Base-by-base conservation (phyloP, 2,113 vertebrate genomes). In the Gopherus evgoodei region DNA sequence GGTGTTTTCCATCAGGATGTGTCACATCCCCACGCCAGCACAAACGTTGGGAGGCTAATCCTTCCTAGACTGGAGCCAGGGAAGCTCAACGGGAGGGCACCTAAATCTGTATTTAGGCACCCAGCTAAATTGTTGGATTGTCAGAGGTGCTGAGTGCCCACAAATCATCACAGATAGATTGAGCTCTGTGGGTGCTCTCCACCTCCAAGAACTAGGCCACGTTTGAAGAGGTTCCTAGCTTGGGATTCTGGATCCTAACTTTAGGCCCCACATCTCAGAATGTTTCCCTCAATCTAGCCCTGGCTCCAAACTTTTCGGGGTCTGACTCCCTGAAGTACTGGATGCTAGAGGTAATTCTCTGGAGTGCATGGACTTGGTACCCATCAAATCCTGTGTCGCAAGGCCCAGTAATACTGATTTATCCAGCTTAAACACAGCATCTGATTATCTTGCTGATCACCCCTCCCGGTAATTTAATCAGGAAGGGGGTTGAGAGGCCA, bases 401-500 rank as follows among this genome's bases (percentile, higher is more conserved):
- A 90, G 93, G 90, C 57, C 81, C 54, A 22, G 53, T 96, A 93
- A 97, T 92, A 29, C 94, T 81, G 84, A 59, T 91, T 97, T 94
- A 97, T 96, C 94, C 84, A 90, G 95, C 95, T 98, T 95, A 97
- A 94, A 88, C 21, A 2, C 62, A 59, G 86, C 93, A 88, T 89
- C 95, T 95, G 96, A 93, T 97, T 97, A 96, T 96, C 81, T 91
- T 89, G 78, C 82, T 97, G 93, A 91, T 97, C 96, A 97, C 97
- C 96, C 94, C 80, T 75, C 50, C 78, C 78, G 83, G 93, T 97
- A 96, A 97, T 97, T 97, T 97, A 98, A 98, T 97, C 96, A 96
- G 93, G 85, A 89, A 87, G 53, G 59, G 52, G 91, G 93, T 93
- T 96, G 93, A 7, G 84, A 88, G 93, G 59, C 90, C 24, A 12